Percentiles rank a stretch among this genome's conserved stretches.
These are phyloP conservation scores for Polyploca ridens DNA, from an alignment of 2,888 invertebrate genomes.

Conservation along the genomic window DNA sequence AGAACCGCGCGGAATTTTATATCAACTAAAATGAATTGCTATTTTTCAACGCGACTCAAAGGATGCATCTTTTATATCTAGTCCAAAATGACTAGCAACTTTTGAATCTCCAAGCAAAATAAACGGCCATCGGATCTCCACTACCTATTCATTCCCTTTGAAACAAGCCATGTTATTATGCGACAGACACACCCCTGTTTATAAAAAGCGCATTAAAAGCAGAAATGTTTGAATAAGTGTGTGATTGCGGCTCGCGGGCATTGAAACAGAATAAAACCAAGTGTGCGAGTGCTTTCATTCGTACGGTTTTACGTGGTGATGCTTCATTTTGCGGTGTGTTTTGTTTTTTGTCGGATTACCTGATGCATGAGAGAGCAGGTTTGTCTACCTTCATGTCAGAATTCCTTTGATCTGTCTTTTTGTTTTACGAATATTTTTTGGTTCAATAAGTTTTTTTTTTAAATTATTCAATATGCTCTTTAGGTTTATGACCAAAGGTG, in stretches of 20 bases:
- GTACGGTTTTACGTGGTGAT: not conserved
- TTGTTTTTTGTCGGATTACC: conserved; percentile 13
- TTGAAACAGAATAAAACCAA: conserved; percentile 29
- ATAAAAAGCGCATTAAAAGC: conserved; percentile 67
- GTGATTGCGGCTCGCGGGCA: conserved; percentile 68
- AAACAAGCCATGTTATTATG: conserved; percentile 60
- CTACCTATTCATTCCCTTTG: conserved; percentile 43
- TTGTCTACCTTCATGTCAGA: not conserved
- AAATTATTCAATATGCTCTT: too few species aligned
- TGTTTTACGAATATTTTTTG: not conserved
- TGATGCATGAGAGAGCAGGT: conserved; percentile 4
- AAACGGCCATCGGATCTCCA: not conserved
- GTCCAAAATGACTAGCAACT: too few species aligned
- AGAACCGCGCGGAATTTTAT: too few species aligned
- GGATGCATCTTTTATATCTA: too few species aligned
- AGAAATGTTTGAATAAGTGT: conserved; percentile 80
- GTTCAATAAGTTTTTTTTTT: too few species aligned
- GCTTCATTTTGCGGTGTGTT: conserved; percentile 9
- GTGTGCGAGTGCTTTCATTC: conserved; percentile 15
- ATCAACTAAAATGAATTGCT: too few species aligned
- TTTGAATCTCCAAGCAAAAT: conserved; percentile 3
- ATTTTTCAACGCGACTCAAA: too few species aligned
- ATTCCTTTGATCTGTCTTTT: conserved; percentile 1
- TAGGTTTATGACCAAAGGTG: too few species aligned
- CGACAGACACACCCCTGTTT: conserved; percentile 56